These are phyloP conservation scores for Somateria mollissima DNA, from an alignment of 2,797 vertebrate genomes.

Conservation along the genomic window DNA sequence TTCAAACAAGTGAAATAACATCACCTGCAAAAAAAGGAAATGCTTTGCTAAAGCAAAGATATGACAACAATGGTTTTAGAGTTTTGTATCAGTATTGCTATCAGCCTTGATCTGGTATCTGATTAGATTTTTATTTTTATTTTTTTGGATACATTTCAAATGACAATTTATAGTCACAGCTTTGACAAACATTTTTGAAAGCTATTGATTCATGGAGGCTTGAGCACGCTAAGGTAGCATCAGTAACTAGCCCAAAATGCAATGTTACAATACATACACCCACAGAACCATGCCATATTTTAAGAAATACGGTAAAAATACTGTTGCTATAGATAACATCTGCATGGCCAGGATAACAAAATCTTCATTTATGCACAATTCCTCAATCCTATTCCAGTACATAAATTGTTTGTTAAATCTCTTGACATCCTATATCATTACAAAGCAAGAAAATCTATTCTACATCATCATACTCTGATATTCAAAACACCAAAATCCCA, in stretches of 20 bases:
- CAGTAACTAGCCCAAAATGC: background rate
- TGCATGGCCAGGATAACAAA: background rate
- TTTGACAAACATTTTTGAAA: background rate
- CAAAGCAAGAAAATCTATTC: background rate
- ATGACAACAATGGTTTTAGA: background rate
- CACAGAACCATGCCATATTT: background rate
- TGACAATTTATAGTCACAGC: background rate
- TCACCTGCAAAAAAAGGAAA: background rate
- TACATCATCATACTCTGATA: background rate
- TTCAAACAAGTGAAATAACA: background rate
- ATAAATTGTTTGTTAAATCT: background rate
- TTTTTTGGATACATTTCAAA: background rate
- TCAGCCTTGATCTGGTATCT: background rate
- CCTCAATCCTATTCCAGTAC: background rate
- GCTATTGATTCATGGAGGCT: background rate
- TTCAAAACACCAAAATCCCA: background rate
- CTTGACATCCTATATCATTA: background rate
- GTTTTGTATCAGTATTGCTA: background rate
- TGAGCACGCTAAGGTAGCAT: background rate
- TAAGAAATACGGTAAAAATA: background rate
- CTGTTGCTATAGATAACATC: background rate
- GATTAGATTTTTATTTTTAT: background rate
- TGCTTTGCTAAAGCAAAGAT: background rate
- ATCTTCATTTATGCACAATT: background rate
- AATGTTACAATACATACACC: background rate